Base-by-base conservation (phyloP, 2,797 vertebrate genomes). In the Sebastes kiyomatsui region DNA sequence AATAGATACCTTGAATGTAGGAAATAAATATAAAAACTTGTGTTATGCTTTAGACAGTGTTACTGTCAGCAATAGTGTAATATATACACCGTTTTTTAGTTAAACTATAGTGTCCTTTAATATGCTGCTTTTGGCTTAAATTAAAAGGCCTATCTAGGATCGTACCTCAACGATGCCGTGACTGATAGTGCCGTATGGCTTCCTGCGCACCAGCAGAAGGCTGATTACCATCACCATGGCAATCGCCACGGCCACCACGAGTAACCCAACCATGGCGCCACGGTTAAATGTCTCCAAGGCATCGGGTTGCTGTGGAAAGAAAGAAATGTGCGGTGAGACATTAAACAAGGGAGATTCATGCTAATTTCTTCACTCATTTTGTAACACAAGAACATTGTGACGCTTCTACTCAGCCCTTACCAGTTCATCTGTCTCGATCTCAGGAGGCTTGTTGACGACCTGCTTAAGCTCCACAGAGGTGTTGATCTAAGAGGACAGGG, bases 81-180 rank as follows among this genome's bases (percentile, higher is more conserved):
- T 16, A 59, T 25, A 64, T 7, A 61, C 11, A 25, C 14, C n/a
- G 2, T 22, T 28, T 71, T n/a, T 60, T 38, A 28, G 22, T 49
- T 52, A 78, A 64, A 38, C 33, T 49, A 16, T 55, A 2, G 33
- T 56, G 14, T 55, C 27, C n/a, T 55, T 35, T 33, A 25, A 35
- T n/a, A 23, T 52, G 42, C 61, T 67, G 56, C 2, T 14, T 56
- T 70, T 27, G 20, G 20, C 38, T 64, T 56, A 11, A 75, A 52
- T 4, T 30, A 8, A 23, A 76, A 59, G 46, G 60, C 23, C 64
- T 14, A 12, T 65, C 11, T 79, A 20, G 74, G 74, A 28, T 87
- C 93, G 84, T 92, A 98, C 97, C 97, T 98, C 97, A 38, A 98
- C 97, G 28, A 98, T 98, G 56, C 97, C 97, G 0, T 98, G 97